Conservation (phyloP, 2,888 invertebrate genomes). For the Leucoptera coffeella region DNA sequence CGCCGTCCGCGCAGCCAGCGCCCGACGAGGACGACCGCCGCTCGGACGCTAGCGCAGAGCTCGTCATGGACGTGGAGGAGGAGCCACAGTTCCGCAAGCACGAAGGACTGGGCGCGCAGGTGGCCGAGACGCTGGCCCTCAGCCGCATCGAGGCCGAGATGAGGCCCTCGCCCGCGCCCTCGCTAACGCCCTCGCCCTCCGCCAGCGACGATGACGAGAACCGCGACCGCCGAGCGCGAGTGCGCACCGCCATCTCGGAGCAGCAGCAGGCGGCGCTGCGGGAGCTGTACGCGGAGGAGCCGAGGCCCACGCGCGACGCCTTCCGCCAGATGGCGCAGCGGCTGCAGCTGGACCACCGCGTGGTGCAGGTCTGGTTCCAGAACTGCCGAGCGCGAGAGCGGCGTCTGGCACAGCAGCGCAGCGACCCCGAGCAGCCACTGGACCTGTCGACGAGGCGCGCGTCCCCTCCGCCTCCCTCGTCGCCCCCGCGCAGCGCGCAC, state of each 20-base stretch:
- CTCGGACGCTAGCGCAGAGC: slow-evolving; percentile 51
- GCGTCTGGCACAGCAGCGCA: slow-evolving; percentile 46
- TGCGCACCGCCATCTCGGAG: slow-evolving; percentile 89
- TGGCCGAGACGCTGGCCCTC: slow-evolving; percentile 60
- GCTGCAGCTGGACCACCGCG: slow-evolving; percentile 68
- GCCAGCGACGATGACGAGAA: slow-evolving; percentile 63
- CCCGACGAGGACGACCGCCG: slow-evolving; percentile 53
- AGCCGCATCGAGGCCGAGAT: slow-evolving; percentile 46
- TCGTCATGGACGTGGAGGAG: slow-evolving; percentile 65
- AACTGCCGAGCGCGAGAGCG: slow-evolving; percentile 88
- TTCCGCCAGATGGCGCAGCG: slow-evolving; percentile 81
- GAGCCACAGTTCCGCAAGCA: slow-evolving; percentile 57
- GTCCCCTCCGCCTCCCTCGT: slow-evolving; percentile 44
- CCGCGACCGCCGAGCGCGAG: slow-evolving; percentile 76
- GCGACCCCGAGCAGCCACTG: slow-evolving; percentile 69
- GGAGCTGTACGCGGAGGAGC: slow-evolving; percentile 83
- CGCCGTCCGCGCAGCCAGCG: slow-evolving; percentile 39
- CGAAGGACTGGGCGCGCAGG: slow-evolving; percentile 72
- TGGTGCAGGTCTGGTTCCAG: slow-evolving; percentile 95
- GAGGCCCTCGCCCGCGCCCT: slow-evolving; percentile 24
- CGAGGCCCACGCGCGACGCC: slow-evolving; percentile 91
- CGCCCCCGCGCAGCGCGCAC: slow-evolving; percentile 60
- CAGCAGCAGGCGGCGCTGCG: slow-evolving; percentile 87
- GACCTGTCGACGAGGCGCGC: slow-evolving; percentile 85
- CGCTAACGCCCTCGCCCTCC: slow-evolving; percentile 41